phyloP scores from a whole-genome alignment of 2,797 vertebrate genomes.

The Sebastes kiyomatsui region DNA sequence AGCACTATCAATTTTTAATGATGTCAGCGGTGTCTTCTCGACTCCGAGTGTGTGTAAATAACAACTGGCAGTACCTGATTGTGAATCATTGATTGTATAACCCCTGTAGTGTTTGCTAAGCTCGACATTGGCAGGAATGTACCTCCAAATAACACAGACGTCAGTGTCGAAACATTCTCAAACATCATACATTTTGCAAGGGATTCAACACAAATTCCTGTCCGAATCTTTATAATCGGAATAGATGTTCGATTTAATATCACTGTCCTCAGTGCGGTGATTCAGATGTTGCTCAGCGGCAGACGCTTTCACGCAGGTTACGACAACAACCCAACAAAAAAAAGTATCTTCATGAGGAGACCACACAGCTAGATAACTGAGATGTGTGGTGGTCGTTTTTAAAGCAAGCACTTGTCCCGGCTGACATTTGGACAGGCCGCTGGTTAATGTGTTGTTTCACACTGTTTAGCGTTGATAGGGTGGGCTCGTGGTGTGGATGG shows the following conservation, averaged over 20 bases:
- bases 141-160: background rate
- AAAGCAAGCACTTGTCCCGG: slow-evolving; percentile 67
- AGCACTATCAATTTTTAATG: background rate
- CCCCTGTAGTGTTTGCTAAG: background rate
- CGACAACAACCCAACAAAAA: slow-evolving; percentile 21
- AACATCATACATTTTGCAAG: background rate
- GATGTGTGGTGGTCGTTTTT: slow-evolving; percentile 61
- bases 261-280: background rate
- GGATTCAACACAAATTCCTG: background rate
- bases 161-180: background rate
- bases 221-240: background rate
- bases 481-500: slow-evolving; percentile 59
- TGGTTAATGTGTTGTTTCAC: slow-evolving; percentile 83
- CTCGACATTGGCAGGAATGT: background rate
- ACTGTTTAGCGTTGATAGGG: slow-evolving; percentile 77
- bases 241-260: background rate
- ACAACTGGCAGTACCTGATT: background rate
- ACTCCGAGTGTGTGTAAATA: background rate
- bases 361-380: slow-evolving; percentile 67
- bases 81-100: background rate
- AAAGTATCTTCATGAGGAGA: slow-evolving; percentile 42
- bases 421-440: slow-evolving; percentile 78
- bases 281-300: background rate
- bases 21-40: background rate
- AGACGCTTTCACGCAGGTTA: background rate